Percentiles rank a stretch among this genome's conserved stretches.
These are phyloP conservation scores for Bos javanicus DNA, from an alignment of 2,113 vertebrate species.

Conservation along the genomic window DNA sequence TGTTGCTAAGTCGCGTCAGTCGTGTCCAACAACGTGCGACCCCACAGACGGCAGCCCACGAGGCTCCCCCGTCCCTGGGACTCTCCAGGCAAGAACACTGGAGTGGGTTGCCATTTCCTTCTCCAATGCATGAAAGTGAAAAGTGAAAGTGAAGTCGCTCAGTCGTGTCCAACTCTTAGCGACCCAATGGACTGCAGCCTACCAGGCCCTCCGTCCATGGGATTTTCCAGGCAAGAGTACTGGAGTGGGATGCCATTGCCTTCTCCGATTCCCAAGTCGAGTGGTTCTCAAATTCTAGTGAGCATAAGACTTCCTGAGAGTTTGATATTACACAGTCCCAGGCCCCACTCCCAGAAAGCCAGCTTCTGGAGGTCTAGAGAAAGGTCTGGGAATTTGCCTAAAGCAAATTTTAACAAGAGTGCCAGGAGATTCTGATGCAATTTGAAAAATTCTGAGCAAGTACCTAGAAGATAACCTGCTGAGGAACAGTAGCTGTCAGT, in stretches of 20 bases:
- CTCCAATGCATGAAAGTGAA: too few relatives aligned
- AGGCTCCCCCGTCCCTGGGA: too few relatives aligned
- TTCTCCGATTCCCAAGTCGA: neutral
- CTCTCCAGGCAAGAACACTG: too few relatives aligned
- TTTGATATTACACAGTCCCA: neutral
- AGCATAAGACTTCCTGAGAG: neutral
- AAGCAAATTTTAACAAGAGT: neutral
- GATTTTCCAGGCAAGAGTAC: too few relatives aligned
- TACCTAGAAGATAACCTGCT: neutral
- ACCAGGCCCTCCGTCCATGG: too few relatives aligned
- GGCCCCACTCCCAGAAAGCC: neutral
- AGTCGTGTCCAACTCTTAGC: too few relatives aligned
- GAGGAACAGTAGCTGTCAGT: neutral
- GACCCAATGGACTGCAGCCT: too few relatives aligned
- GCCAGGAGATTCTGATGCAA: neutral
- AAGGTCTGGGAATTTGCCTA: neutral
- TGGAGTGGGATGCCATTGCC: too few relatives aligned
- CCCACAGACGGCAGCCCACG: too few relatives aligned
- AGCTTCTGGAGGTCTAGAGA: neutral
- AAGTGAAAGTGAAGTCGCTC: too few relatives aligned
- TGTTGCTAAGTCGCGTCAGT: too few relatives aligned
- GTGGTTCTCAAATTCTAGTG: neutral
- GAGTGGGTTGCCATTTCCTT: too few relatives aligned
- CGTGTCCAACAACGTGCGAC: fast-evolving
- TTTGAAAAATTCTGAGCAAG: neutral